Evolutionary conservation across 1,140 invertebrate genomes (phyloP).

Genomic region (Bradysia coprophila): DNA sequence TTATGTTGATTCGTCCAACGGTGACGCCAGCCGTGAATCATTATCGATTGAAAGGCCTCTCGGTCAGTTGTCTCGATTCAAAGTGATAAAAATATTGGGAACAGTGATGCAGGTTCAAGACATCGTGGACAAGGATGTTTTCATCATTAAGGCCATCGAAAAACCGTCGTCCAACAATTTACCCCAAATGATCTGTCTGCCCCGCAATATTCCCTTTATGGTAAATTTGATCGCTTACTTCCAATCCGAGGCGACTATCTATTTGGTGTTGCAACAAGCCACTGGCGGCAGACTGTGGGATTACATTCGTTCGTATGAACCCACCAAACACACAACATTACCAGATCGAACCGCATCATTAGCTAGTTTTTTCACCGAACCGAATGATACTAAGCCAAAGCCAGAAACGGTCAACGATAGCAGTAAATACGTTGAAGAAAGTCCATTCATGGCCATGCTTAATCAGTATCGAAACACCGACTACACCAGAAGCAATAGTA

Average conservation of each 20-base stretch:
- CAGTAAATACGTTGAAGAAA: too few species aligned
- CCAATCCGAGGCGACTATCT: constrained; percentile 28
- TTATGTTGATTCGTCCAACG: not conserved
- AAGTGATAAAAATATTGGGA: constrained; percentile 24
- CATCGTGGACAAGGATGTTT: constrained; percentile 21
- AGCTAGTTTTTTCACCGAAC: too few species aligned
- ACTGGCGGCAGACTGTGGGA: constrained; percentile 23
- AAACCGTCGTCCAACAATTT: constrained; percentile 22
- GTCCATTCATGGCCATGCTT: too few species aligned
- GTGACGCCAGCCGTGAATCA: not conserved
- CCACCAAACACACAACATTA: constrained; percentile 6
- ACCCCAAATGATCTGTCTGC: constrained; percentile 24
- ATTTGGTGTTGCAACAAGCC: constrained; percentile 24
- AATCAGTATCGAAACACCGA: too few species aligned
- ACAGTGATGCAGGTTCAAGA: constrained; percentile 27
- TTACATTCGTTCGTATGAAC: constrained; percentile 17
- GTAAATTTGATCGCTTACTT: constrained; percentile 24
- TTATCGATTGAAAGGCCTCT: not conserved
- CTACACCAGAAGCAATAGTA: too few species aligned
- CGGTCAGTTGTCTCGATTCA: constrained; percentile 25
- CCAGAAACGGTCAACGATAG: too few species aligned
- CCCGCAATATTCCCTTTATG: constrained; percentile 29
- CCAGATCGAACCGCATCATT: too few species aligned
- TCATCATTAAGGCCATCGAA: constrained; percentile 27
- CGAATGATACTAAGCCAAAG: too few species aligned